Percentiles rank a stretch among this genome's conserved stretches.
phyloP scores from a whole-genome alignment of 2,797 vertebrate genomes.

The Myotis pilosus region DNA sequence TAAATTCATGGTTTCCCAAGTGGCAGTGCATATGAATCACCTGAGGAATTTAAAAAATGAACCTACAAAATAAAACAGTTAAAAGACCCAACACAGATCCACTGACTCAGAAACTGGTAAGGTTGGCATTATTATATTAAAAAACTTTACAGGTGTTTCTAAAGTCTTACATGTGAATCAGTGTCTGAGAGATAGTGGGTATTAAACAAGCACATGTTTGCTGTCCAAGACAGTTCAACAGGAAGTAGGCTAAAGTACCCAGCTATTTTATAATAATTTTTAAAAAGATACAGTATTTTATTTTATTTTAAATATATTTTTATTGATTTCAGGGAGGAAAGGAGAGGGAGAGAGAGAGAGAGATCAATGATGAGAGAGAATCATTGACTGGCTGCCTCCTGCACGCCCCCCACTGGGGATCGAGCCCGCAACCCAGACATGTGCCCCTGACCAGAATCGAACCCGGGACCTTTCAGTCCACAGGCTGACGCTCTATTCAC shows the following conservation, averaged over 20 bases:
- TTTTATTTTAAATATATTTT: no score
- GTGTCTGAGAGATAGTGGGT: not conserved
- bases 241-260: not conserved
- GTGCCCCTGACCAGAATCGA: no score
- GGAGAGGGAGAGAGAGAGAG: no score
- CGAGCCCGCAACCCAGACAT: no score
- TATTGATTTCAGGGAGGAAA: no score
- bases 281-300: no score
- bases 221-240: not conserved
- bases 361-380: no score
- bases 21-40: not conserved
- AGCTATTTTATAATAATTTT: not conserved
- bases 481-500: no score
- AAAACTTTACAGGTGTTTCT: not conserved
- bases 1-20: not conserved
- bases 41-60: not conserved
- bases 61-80: not conserved
- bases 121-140: not conserved
- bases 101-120: not conserved
- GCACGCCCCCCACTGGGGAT: no score
- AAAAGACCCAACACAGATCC: not conserved
- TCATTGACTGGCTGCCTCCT: no score
- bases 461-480: no score
- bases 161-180: not conserved
- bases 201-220: not conserved